phyloP scores from a whole-genome alignment of 2,113 vertebrate genomes.

The Trematomus loennbergii region DNA sequence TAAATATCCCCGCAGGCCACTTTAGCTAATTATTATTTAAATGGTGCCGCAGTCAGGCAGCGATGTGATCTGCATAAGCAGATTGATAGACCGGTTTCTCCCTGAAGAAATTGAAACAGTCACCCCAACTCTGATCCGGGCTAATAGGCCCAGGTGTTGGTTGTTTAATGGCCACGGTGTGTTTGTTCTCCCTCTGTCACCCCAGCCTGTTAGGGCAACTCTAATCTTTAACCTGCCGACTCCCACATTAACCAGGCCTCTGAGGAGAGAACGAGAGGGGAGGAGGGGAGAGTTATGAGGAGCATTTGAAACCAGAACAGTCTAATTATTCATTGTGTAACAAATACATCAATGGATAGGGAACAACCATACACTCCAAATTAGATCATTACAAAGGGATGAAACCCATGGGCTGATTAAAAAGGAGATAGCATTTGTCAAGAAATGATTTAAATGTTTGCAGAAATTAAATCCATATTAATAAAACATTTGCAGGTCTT shows the following conservation, averaged over 20 bases:
- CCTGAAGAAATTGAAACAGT: conserved; percentile 89
- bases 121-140: conserved; percentile 83
- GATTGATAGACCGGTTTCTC: conserved; percentile 81
- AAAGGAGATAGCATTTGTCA: not conserved
- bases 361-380: not conserved
- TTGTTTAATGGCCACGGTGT: conserved; percentile 83
- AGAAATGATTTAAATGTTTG: not conserved
- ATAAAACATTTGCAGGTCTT: not conserved
- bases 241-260: conserved; percentile 77
- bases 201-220: conserved; percentile 81
- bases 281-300: conserved; percentile 22
- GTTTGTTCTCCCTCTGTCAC: conserved; percentile 83
- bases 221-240: conserved; percentile 86
- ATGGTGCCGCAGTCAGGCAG: conserved; percentile 84
- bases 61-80: conserved; percentile 86
- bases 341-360: not conserved
- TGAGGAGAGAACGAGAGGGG: conserved; percentile 20
- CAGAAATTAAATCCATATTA: not conserved
- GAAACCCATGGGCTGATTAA: not conserved
- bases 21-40: conserved; percentile 88
- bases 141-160: conserved; percentile 83
- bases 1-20: conserved; percentile 90
- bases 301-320: conserved; percentile 19
- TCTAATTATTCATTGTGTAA: conserved; percentile 24
- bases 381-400: conserved; percentile 2